Conservation (phyloP, 2,797 vertebrate genomes). For the Lophotriccus pileatus region DNA sequence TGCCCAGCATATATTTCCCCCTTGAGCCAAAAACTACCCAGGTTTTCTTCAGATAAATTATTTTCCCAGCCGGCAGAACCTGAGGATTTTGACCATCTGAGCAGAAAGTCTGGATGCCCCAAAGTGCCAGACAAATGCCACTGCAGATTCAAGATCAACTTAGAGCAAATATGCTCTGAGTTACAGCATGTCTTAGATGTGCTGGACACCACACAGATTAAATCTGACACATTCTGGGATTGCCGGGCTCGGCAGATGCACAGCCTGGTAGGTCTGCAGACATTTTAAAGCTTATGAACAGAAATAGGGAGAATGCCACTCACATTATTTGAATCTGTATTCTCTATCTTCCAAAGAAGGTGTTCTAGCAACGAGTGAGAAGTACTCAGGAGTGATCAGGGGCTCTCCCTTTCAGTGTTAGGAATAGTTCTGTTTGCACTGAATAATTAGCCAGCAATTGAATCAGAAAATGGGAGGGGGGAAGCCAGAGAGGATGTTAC, state of each 20-base stretch:
- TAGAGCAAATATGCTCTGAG: neutral
- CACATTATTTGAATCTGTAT: neutral
- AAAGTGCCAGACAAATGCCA: neutral
- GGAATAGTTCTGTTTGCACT: neutral
- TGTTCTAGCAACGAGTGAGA: neutral
- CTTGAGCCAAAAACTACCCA: neutral
- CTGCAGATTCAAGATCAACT: neutral
- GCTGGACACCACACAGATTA: neutral
- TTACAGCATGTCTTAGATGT: neutral
- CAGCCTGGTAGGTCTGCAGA: neutral
- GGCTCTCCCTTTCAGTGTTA: neutral
- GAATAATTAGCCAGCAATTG: neutral
- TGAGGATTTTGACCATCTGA: neutral
- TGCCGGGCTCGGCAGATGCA: neutral
- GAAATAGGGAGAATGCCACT: neutral
- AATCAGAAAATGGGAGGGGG: neutral
- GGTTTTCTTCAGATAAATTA: neutral
- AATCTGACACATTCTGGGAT: slow-evolving; percentile 31
- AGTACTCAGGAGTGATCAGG: neutral
- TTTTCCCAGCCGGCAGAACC: neutral
- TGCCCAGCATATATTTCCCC: neutral
- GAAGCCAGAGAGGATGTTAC: neutral
- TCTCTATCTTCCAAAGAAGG: neutral
- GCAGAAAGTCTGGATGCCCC: neutral
- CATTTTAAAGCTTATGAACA: neutral